A percentile compares a stretch with the other conserved stretches of the same genome.
phyloP scores from a whole-genome alignment of 2,888 invertebrate genomes.

The Galerucella pusilla region DNA sequence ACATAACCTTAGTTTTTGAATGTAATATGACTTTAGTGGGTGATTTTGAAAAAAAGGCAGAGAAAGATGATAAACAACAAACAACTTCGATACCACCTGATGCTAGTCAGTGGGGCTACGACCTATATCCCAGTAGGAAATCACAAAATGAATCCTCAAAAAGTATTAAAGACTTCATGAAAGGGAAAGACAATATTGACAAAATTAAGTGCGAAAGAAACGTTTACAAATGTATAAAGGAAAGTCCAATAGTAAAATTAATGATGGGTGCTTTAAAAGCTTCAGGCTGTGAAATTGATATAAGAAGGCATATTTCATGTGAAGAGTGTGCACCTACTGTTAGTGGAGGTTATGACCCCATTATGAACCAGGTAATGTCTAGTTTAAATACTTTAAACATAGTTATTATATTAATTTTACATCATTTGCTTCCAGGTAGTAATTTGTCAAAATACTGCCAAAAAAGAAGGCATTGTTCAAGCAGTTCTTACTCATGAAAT shows the following conservation, averaged over 20 bases:
- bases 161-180: slow-evolving; percentile 36
- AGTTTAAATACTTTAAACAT: no score
- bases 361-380: slow-evolving; percentile 75
- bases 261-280: slow-evolving; percentile 87
- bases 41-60: slow-evolving; percentile 2
- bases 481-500: slow-evolving; percentile 91
- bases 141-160: slow-evolving; percentile 74
- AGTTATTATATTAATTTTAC: slow-evolving; percentile 10
- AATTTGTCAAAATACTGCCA: slow-evolving; percentile 88
- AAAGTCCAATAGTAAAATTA: slow-evolving; percentile 83
- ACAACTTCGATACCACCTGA: slow-evolving; percentile 10
- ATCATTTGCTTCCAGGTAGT: slow-evolving; percentile 76
- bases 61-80: slow-evolving; percentile 3
- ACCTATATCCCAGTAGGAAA: slow-evolving; percentile 85
- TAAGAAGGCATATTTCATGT: slow-evolving; percentile 90
- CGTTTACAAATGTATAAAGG: slow-evolving; percentile 79
- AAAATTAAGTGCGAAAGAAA: slow-evolving; percentile 84
- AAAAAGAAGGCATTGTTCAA: slow-evolving; percentile 76
- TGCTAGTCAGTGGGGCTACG: slow-evolving; percentile 75
- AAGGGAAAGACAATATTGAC: slow-evolving; percentile 74
- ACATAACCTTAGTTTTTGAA: slow-evolving; percentile 1
- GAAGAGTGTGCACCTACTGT: slow-evolving; percentile 88
- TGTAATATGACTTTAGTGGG: slow-evolving; percentile 13
- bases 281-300: slow-evolving; percentile 84
- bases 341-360: slow-evolving; percentile 91